A percentile compares a stretch with the other conserved stretches of the same genome.
Evolutionary conservation across 2,797 vertebrate genomes (phyloP).

Genomic region (Dendrocincla fuliginosa): DNA sequence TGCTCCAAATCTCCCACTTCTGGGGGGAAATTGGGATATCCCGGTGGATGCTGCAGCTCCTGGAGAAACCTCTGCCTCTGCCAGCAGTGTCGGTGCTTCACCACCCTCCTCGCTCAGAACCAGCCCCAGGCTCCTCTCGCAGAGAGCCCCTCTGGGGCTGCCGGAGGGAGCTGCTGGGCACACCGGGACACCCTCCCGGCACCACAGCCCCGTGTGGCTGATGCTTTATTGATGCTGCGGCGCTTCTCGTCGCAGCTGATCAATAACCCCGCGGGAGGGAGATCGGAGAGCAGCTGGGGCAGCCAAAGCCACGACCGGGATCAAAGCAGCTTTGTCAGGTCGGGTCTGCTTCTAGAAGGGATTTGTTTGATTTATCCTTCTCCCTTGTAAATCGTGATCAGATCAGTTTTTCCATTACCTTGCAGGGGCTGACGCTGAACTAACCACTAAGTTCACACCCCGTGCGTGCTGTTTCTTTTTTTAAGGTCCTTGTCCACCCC

Average conservation of each 20-base stretch:
- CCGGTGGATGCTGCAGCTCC: fast-evolving
- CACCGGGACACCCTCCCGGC: fast-evolving
- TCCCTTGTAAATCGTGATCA: background rate
- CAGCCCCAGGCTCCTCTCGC: background rate
- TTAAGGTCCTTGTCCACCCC: background rate
- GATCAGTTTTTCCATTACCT: background rate
- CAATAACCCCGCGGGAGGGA: background rate
- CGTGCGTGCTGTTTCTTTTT: fast-evolving
- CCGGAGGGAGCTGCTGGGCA: background rate
- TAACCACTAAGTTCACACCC: background rate
- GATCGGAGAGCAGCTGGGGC: background rate
- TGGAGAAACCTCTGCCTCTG: background rate
- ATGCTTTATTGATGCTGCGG: background rate
- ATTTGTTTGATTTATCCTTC: background rate
- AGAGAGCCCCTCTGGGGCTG: background rate
- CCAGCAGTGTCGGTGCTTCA: fast-evolving
- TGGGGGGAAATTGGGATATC: too few species aligned
- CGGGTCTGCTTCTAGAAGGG: background rate
- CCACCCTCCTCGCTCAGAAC: background rate
- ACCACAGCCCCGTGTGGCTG: background rate
- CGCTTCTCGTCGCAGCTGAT: background rate
- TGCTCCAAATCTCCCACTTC: background rate
- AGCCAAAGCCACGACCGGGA: background rate
- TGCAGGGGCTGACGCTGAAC: background rate
- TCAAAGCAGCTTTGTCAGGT: background rate